phyloP scores from a whole-genome alignment of 2,888 invertebrate species.

The Helleia helle region DNA sequence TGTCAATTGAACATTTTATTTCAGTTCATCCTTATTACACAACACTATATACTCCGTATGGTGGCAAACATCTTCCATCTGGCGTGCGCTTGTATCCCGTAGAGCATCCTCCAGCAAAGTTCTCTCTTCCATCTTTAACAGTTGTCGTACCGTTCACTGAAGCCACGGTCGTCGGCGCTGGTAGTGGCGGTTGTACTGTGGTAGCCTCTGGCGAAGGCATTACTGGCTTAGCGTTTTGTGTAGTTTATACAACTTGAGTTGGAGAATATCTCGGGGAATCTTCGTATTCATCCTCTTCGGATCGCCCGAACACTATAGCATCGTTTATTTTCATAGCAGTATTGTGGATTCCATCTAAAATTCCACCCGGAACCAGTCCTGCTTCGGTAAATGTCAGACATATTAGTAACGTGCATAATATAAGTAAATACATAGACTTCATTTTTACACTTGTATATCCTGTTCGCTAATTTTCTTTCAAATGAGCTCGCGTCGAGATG shows the following conservation, averaged over 20 bases:
- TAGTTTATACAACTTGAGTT: background rate
- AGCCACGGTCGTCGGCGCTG: slow-evolving; percentile 11
- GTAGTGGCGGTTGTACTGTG: slow-evolving; percentile 2
- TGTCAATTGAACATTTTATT: too few relatives aligned
- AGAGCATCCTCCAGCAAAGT: slow-evolving; percentile 40
- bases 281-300: background rate
- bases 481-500: background rate
- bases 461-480: background rate
- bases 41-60: too few relatives aligned
- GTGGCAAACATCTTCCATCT: slow-evolving; percentile 52
- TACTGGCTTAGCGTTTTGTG: background rate
- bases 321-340: background rate
- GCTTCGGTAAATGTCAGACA: background rate
- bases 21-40: too few relatives aligned
- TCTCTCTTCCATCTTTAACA: slow-evolving; percentile 41
- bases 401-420: background rate
- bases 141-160: slow-evolving; percentile 18
- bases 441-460: background rate
- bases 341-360: background rate
- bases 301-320: background rate
- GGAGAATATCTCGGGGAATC: background rate
- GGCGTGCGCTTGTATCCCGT: slow-evolving; percentile 40
- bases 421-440: background rate
- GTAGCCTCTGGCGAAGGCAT: background rate
- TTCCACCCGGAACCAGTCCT: background rate